Base-by-base conservation (phyloP, 2,113 vertebrate genomes). In the Ascaphus truei region DNA sequence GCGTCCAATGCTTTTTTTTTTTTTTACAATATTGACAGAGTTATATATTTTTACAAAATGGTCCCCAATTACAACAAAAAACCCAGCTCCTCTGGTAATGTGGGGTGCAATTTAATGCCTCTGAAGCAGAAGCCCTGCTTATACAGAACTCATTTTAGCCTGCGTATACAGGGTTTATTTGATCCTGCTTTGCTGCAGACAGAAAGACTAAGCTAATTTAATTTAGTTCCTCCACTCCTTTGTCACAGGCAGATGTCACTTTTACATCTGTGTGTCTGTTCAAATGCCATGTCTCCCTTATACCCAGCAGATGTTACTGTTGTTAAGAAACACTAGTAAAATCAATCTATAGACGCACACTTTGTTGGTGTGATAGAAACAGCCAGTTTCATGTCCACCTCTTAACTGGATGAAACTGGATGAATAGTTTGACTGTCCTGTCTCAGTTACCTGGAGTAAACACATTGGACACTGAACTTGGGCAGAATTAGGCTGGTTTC, bases 191-290 rank as follows among this genome's bases (percentile, higher is more conserved):
- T 20, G 39, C 37, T 71, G 76, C 85, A 88, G 69, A 36, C 76
- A 88, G 85, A 88, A 81, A 88, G 84, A 80, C 88, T 86, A 80
- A 78, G 68, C 81, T 95, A 95, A 96, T 95, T 91, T 68, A 92
- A 96, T 96, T 92, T 85, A 29, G 25, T 68, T 79, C 83, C 86
- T 89, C 83, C 81, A 75, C 80, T 92, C 81, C 82, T 91, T 92
- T 92, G 88, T 90, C 86, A 79, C 78, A 85, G 84, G 88, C 93
- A 95, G 94, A 96, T 95, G 95, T 94, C 94, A 93, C 92, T 89
- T 86, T 86, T 93, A 92, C 93, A 95, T 95, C 94, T 96, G 93
- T 87, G 91, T 83, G 80, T 84, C 84, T 84, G 82, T 86, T 90
- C 88, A 82, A 90, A 90, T 77, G 78, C 72, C 51, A 25, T 72